Evolutionary conservation across 2,113 vertebrate genomes (phyloP).

Genomic region (Arothron firmamentum): DNA sequence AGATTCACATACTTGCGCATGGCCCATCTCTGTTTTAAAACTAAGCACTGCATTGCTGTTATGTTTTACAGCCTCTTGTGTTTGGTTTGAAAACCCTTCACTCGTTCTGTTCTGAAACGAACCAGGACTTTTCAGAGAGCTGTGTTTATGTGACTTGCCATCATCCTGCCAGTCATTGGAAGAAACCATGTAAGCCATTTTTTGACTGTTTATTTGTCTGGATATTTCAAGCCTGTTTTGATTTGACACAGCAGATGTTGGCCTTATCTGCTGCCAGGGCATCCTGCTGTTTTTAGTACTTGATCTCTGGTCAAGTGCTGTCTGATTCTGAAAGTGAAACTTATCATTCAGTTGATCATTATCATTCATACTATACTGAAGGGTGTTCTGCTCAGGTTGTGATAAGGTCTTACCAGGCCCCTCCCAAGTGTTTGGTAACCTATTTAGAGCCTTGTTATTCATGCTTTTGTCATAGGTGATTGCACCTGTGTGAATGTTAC

Average conservation of each 20-base stretch:
- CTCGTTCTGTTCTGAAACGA: conserved; percentile 65
- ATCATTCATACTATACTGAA: conserved; percentile 73
- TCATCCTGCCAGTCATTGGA: conserved; percentile 81
- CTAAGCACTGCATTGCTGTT: conserved; percentile 52
- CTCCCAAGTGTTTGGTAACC: conserved; percentile 84
- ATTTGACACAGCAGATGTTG: conserved; percentile 67
- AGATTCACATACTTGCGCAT: conserved; percentile 72
- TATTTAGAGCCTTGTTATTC: conserved; percentile 63
- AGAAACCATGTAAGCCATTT: conserved; percentile 77
- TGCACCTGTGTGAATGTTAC: conserved; percentile 63
- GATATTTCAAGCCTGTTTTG: conserved; percentile 81
- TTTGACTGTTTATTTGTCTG: conserved; percentile 79
- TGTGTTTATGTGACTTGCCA: conserved; percentile 73
- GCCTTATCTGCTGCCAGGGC: conserved; percentile 84
- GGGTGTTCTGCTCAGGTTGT: conserved; percentile 75
- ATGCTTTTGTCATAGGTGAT: conserved; percentile 79
- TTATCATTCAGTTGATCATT: conserved; percentile 68
- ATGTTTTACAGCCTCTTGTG: conserved; percentile 73
- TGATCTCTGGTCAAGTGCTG: conserved; percentile 78
- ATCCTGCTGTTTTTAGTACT: conserved; percentile 76
- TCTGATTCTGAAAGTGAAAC: conserved; percentile 81
- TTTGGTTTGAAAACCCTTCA: conserved; percentile 75
- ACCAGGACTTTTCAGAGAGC: conserved; percentile 58
- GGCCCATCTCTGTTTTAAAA: conserved; percentile 76
- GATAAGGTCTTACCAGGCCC: conserved; percentile 77